Base-by-base conservation (phyloP, 2,797 vertebrate species). In the Calcarius lapponicus region DNA sequence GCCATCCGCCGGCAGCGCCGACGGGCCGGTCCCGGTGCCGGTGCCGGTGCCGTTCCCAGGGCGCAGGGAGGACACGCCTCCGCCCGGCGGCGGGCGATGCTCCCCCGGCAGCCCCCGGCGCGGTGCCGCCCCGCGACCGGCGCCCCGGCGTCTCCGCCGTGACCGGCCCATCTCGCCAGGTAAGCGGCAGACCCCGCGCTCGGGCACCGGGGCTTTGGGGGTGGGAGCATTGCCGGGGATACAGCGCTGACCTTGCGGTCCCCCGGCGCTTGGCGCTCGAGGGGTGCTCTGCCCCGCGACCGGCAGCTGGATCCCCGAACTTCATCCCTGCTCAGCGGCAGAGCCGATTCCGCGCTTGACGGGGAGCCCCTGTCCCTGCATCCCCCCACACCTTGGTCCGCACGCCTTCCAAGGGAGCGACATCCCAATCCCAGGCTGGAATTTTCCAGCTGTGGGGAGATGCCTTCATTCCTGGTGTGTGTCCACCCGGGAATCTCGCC, bases 141-240 rank as follows among this genome's bases (percentile, higher is more conserved):
- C 38, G 14, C 76, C 31, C 56, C 64, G 60, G 81, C 66, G 53
- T 84, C 92, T 90, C 91, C 91, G 48, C 91, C 80, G 73, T 88
- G 91, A 96, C 76, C 83, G 93, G 90, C 62, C 58, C 74, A 60
- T 81, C 86, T 91, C 85, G 61, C 84, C 94, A 96, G 96, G 95
- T 96, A 93, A 93, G 93, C 29, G 70, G 80, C 18, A 67, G 25
- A 38, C 5, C 11, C 28, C 7, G 71, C 45, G 32, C 36, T 74
- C 18, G 50, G 69, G 16, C 20, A 28, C 15, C 17, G 28, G 64
- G 58, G 15, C 31, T 86, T 61, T 31, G 42, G 6, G 78, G 22
- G 18, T 19, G 40, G 29, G 45, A 24, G 29, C 17, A 29, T 54
- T 10, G 17, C 25, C 17, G 32, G 40, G 57, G 28, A 43, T 54